Percentiles rank a stretch among this genome's conserved stretches.
phyloP scores from a whole-genome alignment of 1,140 invertebrate genomes.

The Hesperophylax magnus region DNA sequence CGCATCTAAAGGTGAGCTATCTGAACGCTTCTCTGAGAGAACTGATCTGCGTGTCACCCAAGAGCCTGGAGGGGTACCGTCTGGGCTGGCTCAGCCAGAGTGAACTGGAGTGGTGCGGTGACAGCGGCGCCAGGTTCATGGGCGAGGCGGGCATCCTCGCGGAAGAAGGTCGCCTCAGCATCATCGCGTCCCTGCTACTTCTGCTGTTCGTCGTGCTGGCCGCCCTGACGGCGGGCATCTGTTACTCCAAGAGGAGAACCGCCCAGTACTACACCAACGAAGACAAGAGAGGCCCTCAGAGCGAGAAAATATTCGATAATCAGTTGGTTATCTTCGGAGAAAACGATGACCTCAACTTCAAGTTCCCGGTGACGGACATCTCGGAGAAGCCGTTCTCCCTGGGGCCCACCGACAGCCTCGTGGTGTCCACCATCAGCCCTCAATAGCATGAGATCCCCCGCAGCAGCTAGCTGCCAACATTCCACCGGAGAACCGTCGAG shows the following conservation, averaged over 20 bases:
- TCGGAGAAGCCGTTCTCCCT: conserved; percentile 41
- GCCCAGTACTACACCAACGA: conserved; percentile 83
- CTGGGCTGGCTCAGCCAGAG: conserved; percentile 67
- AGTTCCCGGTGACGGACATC: conserved; percentile 60
- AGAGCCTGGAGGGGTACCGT: conserved; percentile 67
- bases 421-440: conserved; percentile 42
- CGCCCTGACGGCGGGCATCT: conserved; percentile 69
- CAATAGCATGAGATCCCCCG: conserved; percentile 38
- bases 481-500: conserved; percentile 38
- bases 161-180: conserved; percentile 71
- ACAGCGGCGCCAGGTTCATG: conserved; percentile 59
- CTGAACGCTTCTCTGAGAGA: conserved; percentile 67
- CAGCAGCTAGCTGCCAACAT: conserved; percentile 40
- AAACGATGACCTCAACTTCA: conserved; percentile 64
- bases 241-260: conserved; percentile 75
- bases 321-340: conserved; percentile 60
- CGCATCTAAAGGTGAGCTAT: conserved; percentile 69
- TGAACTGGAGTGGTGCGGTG: conserved; percentile 70
- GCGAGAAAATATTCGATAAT: conserved; percentile 70
- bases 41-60: conserved; percentile 70
- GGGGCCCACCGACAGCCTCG: conserved; percentile 17
- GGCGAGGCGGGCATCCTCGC: conserved; percentile 61
- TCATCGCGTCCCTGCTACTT: conserved; percentile 72
- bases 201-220: conserved; percentile 70
- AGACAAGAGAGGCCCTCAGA: conserved; percentile 71